These are phyloP conservation scores for Zosterops lateralis DNA, from an alignment of 2,113 vertebrate species.

Conservation along the genomic window DNA sequence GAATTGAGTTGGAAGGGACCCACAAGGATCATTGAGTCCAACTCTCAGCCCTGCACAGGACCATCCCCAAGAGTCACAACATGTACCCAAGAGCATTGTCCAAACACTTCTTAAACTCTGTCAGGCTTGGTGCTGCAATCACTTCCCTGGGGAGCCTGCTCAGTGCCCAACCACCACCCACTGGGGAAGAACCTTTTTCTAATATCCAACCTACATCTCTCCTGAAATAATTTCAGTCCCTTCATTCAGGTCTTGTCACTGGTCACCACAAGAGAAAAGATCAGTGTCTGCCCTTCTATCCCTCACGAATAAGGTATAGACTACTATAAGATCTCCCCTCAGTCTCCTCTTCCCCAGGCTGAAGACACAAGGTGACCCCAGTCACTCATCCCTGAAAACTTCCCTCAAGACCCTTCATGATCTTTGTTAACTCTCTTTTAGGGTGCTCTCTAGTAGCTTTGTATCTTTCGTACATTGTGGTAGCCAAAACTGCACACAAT, in stretches of 20 bases:
- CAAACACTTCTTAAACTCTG: neutral
- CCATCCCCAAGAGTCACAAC: neutral
- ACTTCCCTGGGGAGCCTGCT: neutral
- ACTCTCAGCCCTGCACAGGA: neutral
- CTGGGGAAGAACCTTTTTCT: neutral
- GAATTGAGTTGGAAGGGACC: neutral
- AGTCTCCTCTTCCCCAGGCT: neutral
- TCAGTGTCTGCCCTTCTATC: neutral
- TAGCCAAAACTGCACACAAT: neutral
- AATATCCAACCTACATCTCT: neutral
- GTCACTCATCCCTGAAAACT: neutral
- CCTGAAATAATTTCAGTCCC: neutral
- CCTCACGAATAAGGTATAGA: neutral
- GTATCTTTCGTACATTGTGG: neutral
- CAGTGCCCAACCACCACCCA: neutral
- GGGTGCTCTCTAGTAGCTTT: neutral
- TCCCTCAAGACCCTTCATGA: neutral
- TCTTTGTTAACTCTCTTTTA: neutral
- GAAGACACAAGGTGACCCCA: neutral
- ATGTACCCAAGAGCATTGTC: neutral
- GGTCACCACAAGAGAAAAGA: neutral
- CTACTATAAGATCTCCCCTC: neutral
- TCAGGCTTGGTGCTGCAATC: neutral
- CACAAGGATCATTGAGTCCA: neutral
- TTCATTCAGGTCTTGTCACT: neutral